Evolutionary conservation across 2,888 invertebrate species (phyloP), one percentile per base, ranked within the genome.

Genomic region (Aphidius colemani): DNA sequence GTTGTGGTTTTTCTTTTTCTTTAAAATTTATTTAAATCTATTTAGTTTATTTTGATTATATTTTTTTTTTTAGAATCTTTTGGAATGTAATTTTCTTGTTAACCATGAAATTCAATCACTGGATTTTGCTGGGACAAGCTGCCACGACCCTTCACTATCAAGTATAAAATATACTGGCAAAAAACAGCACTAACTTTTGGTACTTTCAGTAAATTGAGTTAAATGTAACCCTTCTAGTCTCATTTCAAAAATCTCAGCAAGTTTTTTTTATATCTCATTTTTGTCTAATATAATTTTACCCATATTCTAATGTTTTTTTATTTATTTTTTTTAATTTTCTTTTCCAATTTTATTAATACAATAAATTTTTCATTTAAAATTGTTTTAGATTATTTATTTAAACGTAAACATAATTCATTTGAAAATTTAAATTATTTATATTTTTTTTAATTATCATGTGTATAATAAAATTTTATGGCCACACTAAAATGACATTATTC

Each of bases 71-170:
- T 18, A 2, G 13, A 18, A 18, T 44, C 30, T 45, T n/a, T 11
- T 30, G 7, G 75, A 80, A 80, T 78, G 79, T 80, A 81, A 80
- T 80, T 81, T 80, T 78, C 79, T 76, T 79, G 78, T 81, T 81
- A 81, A 76, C 78, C 78, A 69, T 78, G 72, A 79, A 81, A 81
- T 79, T 74, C 75, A 78, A 81, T 81, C 79, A 78, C 72, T 71
- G 70, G 73, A 30, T 30, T 30, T 30, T 30, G 30, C 30, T 30
- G 30, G 30, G 30, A 30, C 30, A 30, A 30, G 30, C 30, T 30
- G 30, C 5, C 30, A 30, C 30, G 30, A 30, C 30, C 30, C 30
- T 30, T 30, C 30, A 30, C 30, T 30, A 30, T 30, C 30, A 30
- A 30, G 30, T 30, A 30, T 30, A 30, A 30, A 30, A 30, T 30